Base-by-base conservation (phyloP, 2,797 vertebrate species). In the Malacoctenus gilli region DNA sequence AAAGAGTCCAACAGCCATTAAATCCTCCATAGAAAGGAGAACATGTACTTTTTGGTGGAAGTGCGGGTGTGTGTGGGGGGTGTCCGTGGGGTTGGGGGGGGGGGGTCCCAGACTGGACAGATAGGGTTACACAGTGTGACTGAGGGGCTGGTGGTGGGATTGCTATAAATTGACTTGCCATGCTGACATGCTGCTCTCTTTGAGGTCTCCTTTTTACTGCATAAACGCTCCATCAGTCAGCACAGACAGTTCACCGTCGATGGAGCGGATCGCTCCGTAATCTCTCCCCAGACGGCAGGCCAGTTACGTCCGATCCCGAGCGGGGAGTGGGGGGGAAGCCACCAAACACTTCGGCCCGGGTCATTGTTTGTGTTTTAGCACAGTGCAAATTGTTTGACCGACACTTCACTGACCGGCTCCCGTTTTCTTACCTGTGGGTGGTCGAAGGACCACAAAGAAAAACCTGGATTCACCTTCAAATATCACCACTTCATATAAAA, bases 131-230 rank as follows among this genome's bases (percentile, higher is more conserved):
- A 68, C 67, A 48, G 74, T 60, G 69, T 78, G 64, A 65, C 66
- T 67, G 68, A 47, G 44, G 68, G 63, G 43, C 62, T 63, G 69
- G 25, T 72, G 67, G 63, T 64, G 32, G 47, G 61, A 53, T 63
- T 35, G 77, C 82, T 85, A 80, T 85, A 83, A 87, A 89, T 85
- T 81, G 72, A 64, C 61, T 66, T 25, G 30, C 72, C 62, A 74
- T 56, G 75, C 65, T 85, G 80, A 88, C 83, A 84, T 56, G 64
- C 58, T 79, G 68, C 67, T 77, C 75, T 72, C 72, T 77, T 69
- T 78, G 70, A 70, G 67, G 72, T 72, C 69, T 69, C 42, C 55
- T 66, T 78, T 84, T 87, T 71, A 67, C 79, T 56, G 80, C 64
- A 30, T 59, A 77, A 85, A 73, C 35, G 37, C 65, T 69, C 74